Evolutionary conservation across 2,888 invertebrate species (phyloP), one percentile per base, ranked within the genome.

Genomic region (Agonopterix arenella): DNA sequence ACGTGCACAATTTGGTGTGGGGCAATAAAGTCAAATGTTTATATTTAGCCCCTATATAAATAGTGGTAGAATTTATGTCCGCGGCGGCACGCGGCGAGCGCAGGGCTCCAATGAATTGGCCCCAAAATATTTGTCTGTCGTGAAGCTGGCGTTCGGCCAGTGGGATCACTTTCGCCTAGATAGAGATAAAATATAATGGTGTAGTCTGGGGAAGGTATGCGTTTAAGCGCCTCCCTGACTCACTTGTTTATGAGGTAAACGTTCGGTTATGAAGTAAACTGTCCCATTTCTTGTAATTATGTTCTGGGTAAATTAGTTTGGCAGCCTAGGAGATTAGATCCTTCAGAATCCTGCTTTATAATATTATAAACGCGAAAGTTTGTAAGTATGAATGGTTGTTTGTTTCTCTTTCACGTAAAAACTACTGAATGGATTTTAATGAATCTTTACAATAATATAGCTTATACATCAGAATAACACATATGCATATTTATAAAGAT

Each of bases 81-180:
- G 66, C 56, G 60, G 65, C 55, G 60, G 66, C 65, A 60, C 63
- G 68, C 62, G 66, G 73, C 60, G 60, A 66, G 60, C 69, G 68
- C 67, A 64, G 70, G 66, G 76, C 72, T 63, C 74, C 68, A 77
- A 85, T 83, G 81, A 76, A 81, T 84, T 80, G 77, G 63, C 79
- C 72, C 73, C 75, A 76, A 85, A 85, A 86, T 84, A 83, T 86
- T 84, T 79, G 85, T 86, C 85, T 84, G 81, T 80, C 80, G 80
- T 76, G 68, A 59, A 11, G 64, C 75, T 89, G 89, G 88, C 81
- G 47, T 48, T 50, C 45, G 56, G 84, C 89, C 89, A 89, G 77
- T 71, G 68, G 80, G 79, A 82, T 88, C 84, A 85, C 84, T 89
- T 83, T 86, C 84, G 73, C 68, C 66, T 74, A 72, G 70, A 74